Percentiles rank a stretch among this genome's conserved stretches.
These are phyloP conservation scores for Troglohyphantes excavatus DNA, from an alignment of 2,888 invertebrate species.

Conservation along the genomic window DNA sequence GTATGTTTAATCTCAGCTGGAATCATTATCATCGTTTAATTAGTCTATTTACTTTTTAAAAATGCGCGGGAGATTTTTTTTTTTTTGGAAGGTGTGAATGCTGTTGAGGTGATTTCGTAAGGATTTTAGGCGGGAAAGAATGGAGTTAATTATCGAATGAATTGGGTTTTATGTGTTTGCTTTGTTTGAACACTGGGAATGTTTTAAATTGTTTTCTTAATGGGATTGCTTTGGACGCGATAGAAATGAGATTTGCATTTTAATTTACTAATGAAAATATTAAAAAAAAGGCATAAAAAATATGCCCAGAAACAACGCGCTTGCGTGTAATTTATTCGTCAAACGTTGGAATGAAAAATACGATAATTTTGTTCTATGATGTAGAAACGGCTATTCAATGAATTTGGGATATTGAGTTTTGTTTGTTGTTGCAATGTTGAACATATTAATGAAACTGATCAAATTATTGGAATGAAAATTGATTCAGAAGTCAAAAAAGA, in stretches of 20 bases:
- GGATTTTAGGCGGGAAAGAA: neutral
- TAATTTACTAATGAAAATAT: too few relatives aligned
- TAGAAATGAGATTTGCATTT: too few relatives aligned
- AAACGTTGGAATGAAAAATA: too few relatives aligned
- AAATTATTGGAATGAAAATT: too few relatives aligned
- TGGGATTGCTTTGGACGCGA: neutral
- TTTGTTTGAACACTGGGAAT: neutral
- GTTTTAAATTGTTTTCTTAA: neutral
- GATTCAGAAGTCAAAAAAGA: too few relatives aligned
- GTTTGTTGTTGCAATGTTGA: too few relatives aligned
- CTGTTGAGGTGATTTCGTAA: too few relatives aligned
- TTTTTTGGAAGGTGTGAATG: neutral
- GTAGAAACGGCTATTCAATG: too few relatives aligned
- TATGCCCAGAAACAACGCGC: neutral
- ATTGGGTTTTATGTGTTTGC: neutral
- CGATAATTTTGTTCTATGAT: too few relatives aligned
- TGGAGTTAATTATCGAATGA: neutral
- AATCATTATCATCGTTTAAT: constrained; percentile 1
- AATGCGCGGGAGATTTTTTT: neutral
- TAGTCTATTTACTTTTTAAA: neutral
- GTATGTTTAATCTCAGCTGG: constrained; percentile 4
- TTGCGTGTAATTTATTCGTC: too few relatives aligned
- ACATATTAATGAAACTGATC: too few relatives aligned
- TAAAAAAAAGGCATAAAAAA: neutral
- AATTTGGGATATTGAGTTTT: too few relatives aligned